Conservation (phyloP, 2,797 vertebrate genomes). For the Arrhamphus sclerolepis region DNA sequence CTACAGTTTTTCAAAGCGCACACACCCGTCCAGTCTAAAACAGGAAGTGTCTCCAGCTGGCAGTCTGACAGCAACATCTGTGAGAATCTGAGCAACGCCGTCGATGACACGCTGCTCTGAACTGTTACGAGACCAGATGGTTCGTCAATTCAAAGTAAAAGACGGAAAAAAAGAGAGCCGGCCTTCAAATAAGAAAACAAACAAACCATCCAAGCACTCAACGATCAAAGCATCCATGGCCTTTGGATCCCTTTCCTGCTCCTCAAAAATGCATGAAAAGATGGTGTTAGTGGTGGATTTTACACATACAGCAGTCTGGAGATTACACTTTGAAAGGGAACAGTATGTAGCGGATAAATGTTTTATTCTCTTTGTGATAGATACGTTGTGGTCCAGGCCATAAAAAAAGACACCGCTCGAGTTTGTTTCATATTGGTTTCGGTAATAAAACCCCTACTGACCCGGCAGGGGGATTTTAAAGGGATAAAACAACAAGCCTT, state of each 20-base stretch:
- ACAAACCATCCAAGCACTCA: slow-evolving; percentile 33
- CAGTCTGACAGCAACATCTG: slow-evolving; percentile 71
- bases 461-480: slow-evolving; percentile 1
- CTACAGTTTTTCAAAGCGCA: too few relatives aligned
- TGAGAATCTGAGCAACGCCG: slow-evolving; percentile 23
- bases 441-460: slow-evolving; percentile 27
- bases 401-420: slow-evolving; percentile 26
- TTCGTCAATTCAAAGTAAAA: slow-evolving; percentile 58
- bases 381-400: slow-evolving; percentile 21
- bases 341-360: slow-evolving; percentile 30
- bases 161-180: slow-evolving; percentile 17
- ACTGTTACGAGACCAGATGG: slow-evolving; percentile 69
- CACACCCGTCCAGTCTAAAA: neutral
- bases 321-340: slow-evolving; percentile 22
- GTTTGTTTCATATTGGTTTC: slow-evolving; percentile 5
- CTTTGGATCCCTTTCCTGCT: slow-evolving; percentile 39
- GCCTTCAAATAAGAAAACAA: slow-evolving; percentile 29
- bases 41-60: slow-evolving; percentile 44
- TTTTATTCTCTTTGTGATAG: slow-evolving; percentile 68
- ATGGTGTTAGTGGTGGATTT: slow-evolving; percentile 19
- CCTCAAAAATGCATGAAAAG: slow-evolving; percentile 48
- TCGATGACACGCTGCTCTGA: slow-evolving; percentile 56
- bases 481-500: too few relatives aligned
- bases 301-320: slow-evolving; percentile 26
- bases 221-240: slow-evolving; percentile 36